These are phyloP conservation scores for Anguilla japonica DNA, from an alignment of 2,113 vertebrate genomes.

Conservation along the genomic window DNA sequence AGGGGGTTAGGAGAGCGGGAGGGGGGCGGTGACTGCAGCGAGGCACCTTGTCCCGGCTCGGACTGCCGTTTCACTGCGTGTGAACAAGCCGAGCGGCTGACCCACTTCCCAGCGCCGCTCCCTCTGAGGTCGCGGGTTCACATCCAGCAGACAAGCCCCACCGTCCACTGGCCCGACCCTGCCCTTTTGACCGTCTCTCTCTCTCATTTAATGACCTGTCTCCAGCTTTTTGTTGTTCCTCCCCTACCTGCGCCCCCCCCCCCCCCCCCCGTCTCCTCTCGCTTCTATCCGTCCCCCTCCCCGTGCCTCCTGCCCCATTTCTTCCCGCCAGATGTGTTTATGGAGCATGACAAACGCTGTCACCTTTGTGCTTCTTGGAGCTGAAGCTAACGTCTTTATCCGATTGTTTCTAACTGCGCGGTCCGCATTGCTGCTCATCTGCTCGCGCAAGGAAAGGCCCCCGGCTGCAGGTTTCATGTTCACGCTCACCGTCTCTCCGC, in stretches of 20 bases:
- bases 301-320: not conserved
- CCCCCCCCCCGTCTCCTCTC: not conserved
- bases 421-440: constrained; percentile 29
- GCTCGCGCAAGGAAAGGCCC: constrained; percentile 36
- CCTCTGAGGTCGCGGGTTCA: not conserved
- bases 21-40: constrained; percentile 19
- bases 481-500: constrained; percentile 21
- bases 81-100: constrained; percentile 44
- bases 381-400: constrained; percentile 50
- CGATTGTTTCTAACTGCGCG: constrained; percentile 43
- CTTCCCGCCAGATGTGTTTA: constrained; percentile 41
- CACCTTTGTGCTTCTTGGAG: constrained; percentile 52
- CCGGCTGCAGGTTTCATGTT: constrained; percentile 34
- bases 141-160: not conserved
- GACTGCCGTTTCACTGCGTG: constrained; percentile 21
- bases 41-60: constrained; percentile 42
- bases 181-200: not conserved
- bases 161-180: not conserved
- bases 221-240: not conserved
- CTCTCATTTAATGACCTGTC: not conserved
- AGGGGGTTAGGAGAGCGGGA: not conserved
- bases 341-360: constrained; percentile 53
- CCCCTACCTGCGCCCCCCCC: not conserved
- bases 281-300: not conserved
- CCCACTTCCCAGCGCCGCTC: constrained; percentile 41